Evolutionary conservation across 2,113 vertebrate species (phyloP).

Genomic region (Lagenorhynchus albirostris): DNA sequence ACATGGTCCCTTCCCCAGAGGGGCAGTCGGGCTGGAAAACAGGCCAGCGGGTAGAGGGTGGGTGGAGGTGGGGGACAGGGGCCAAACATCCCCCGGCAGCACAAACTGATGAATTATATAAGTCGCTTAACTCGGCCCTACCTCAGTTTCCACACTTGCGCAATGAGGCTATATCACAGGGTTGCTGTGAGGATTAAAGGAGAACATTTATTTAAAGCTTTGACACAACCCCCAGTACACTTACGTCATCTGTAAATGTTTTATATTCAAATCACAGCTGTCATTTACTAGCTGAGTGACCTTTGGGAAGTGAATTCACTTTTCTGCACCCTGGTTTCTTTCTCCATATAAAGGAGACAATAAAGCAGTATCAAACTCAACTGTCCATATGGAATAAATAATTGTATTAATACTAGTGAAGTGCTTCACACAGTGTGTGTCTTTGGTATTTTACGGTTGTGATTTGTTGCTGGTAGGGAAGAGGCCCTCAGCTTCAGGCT

Average conservation of each 20-base stretch:
- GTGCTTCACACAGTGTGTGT: not conserved
- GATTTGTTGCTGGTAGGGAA: accelerated
- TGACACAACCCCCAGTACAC: not conserved
- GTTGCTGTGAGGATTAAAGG: not conserved
- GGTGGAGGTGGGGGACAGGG: too few species aligned
- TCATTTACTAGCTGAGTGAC: not conserved
- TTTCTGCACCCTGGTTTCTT: not conserved
- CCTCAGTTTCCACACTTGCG: not conserved
- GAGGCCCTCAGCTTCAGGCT: not conserved
- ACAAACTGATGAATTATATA: not conserved
- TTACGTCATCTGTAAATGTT: too few species aligned
- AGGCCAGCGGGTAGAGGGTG: not conserved
- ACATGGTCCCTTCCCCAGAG: too few species aligned
- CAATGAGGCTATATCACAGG: not conserved
- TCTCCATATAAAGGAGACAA: not conserved
- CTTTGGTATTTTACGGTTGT: not conserved
- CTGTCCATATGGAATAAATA: not conserved
- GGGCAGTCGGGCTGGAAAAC: not conserved
- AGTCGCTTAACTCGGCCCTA: not conserved
- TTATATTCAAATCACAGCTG: not conserved
- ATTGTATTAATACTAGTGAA: not conserved
- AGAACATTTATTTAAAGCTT: not conserved
- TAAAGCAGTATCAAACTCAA: not conserved
- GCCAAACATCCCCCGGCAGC: not conserved
- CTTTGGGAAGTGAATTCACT: not conserved